Conservation (phyloP, 2,113 vertebrate genomes). For the Ranitomeya imitator region DNA sequence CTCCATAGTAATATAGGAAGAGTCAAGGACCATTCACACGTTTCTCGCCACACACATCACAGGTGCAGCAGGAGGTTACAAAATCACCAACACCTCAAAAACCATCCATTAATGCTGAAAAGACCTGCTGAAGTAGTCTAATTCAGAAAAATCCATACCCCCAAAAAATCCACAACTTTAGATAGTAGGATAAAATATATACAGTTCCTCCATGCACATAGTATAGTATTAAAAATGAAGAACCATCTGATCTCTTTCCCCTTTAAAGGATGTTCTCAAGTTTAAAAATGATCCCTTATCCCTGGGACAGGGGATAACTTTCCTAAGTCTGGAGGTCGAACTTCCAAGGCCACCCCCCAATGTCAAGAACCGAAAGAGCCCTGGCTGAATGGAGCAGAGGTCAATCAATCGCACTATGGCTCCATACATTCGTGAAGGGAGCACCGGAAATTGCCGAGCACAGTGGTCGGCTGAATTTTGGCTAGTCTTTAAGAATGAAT, state of each 20-base stretch:
- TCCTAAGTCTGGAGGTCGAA: no score
- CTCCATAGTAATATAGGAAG: slow-evolving; percentile 4
- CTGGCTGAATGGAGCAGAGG: no score
- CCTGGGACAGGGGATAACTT: no score
- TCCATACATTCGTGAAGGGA: no score
- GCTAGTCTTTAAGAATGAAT: no score
- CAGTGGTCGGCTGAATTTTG: no score
- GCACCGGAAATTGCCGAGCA: no score
- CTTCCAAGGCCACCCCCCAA: no score
- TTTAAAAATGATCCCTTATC: no score
- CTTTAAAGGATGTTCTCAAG: not conserved
- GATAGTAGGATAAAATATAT: not conserved
- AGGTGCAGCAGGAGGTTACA: not conserved
- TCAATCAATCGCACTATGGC: no score
- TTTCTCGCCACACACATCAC: not conserved
- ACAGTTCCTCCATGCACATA: not conserved
- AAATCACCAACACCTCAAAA: not conserved
- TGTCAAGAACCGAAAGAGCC: no score
- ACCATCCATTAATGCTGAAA: not conserved
- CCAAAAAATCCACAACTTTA: not conserved
- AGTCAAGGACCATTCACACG: not conserved
- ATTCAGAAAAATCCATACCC: not conserved
- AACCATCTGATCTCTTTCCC: not conserved
- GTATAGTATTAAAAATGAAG: not conserved
- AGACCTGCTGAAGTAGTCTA: not conserved